Percentiles rank a stretch among this genome's conserved stretches.
Conservation (phyloP, 1,140 invertebrate species). For the Anoplophora glabripennis region DNA sequence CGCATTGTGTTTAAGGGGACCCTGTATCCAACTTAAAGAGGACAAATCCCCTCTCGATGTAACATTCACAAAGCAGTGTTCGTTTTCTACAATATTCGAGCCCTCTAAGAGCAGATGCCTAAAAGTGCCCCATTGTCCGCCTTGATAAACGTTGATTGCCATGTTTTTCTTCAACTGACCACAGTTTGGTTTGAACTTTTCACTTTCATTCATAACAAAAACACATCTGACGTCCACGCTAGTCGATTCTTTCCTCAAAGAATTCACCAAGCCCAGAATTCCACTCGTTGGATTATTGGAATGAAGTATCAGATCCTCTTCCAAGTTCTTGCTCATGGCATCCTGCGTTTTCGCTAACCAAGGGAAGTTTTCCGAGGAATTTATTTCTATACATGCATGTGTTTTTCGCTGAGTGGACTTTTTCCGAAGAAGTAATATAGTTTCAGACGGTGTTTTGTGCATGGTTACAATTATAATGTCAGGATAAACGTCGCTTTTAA, state of each 20-base stretch:
- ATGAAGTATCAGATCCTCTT: constrained; percentile 57
- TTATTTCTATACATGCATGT: constrained; percentile 6
- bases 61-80: constrained; percentile 78
- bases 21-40: constrained; percentile 79
- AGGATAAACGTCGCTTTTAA: constrained; percentile 22
- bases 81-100: constrained; percentile 47
- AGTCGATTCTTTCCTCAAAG: constrained; percentile 66
- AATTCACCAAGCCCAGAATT: constrained; percentile 74
- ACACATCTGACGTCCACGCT: constrained; percentile 61
- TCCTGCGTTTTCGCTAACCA: constrained; percentile 58
- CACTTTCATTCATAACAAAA: constrained; percentile 64
- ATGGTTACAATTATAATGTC: constrained; percentile 49
- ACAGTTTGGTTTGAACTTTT: constrained; percentile 60
- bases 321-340: constrained; percentile 54
- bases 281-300: constrained; percentile 66
- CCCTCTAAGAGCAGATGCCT: constrained; percentile 31
- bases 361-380: constrained; percentile 40
- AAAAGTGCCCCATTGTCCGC: constrained; percentile 66
- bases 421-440: constrained; percentile 46
- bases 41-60: constrained; percentile 79
- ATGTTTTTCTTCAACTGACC: constrained; percentile 60
- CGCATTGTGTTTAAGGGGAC: constrained; percentile 48
- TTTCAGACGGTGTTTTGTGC: constrained; percentile 49
- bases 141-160: constrained; percentile 62
- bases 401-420: constrained; percentile 17